Base-by-base conservation (phyloP, 2,113 vertebrate genomes). In the Limnothrissa miodon region DNA sequence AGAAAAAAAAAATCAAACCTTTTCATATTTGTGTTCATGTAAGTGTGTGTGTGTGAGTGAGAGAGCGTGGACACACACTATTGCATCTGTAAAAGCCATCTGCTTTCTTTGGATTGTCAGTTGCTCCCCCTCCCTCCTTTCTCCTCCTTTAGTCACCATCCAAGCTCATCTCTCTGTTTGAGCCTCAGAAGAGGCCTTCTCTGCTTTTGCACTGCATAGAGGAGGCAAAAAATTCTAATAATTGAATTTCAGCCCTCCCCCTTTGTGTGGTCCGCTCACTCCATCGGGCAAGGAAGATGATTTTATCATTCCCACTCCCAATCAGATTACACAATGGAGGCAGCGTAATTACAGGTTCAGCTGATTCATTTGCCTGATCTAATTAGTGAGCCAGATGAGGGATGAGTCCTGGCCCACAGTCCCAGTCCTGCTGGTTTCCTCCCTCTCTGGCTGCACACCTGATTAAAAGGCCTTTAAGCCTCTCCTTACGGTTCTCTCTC, bases 321-420 rank as follows among this genome's bases (percentile, higher is more conserved):
- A 90, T 92, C 91, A 88, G 89, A 93, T 93, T 91, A 92, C 89
- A 90, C 90, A 83, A 84, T 84, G 46, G 85, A 90, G 91, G 91
- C 91, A 89, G 86, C 88, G 82, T 93, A 92, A 93, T 92, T 93
- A 92, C 90, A 90, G 86, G 89, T 87, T 88, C 88, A 82, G 82
- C 87, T 90, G 89, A 93, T 94, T 91, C 93, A 93, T 92, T 88
- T 82, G 85, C 36, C 89, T 59, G 84, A 87, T 90, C 87, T 92
- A 93, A 92, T 93, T 92, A 91, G 83, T 81, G 53, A 39, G 53
- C 1, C 83, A 51, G 83, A 62, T 84, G 59, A 83, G 56, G 59
- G 39, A 81, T n/a, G 51, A 25, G 78, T 29, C 36, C 39, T 11
- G 36, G 44, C 42, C 2, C 10, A 25, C n/a, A 25, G 23, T 48